Evolutionary conservation across 2,113 vertebrate genomes (phyloP).

Genomic region (sheep (Ovis aries)): ARS-UI_Ramb_v3.0 NC_056054.1:119864001-119864500

Average conservation of each 20-base stretch:
- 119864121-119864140: not conserved
- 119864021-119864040: not conserved
- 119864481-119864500: not conserved
- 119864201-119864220: not conserved
- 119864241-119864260: not conserved
- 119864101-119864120: not conserved
- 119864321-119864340: not conserved
- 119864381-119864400: not conserved
- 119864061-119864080: not conserved
- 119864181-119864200: not conserved
- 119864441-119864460: not conserved
- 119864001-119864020: not conserved
- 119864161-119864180: not conserved
- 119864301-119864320: not conserved
- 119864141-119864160: not conserved
- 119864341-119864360: not conserved
- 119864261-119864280: not conserved
- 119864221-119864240: not conserved
- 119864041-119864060: not conserved
- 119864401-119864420: not conserved
- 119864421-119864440: not conserved
- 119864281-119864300: not conserved
- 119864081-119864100: not conserved
- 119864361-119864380: not conserved
- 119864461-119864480: not conserved